Conservation (phyloP, 2,888 invertebrate genomes). For the Nudaria mundana region DNA sequence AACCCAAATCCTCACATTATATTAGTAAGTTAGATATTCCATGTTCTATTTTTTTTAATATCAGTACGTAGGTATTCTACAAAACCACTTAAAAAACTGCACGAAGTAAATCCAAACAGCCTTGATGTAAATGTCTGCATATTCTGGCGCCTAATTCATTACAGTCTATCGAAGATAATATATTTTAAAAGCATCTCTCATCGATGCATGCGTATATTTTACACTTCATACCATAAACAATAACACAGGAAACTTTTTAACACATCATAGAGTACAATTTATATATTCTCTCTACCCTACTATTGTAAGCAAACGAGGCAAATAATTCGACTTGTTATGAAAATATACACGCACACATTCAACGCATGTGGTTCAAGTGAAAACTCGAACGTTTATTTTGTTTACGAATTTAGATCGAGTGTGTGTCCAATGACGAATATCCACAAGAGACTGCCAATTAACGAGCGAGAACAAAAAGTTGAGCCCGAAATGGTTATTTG, state of each 20-base stretch:
- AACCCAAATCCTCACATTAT: too few species aligned
- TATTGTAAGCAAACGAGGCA: slow-evolving; percentile 57
- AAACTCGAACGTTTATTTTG: slow-evolving; percentile 29
- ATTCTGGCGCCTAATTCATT: slow-evolving; percentile 37
- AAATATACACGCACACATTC: slow-evolving; percentile 67
- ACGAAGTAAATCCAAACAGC: slow-evolving; percentile 13
- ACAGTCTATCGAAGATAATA: slow-evolving; percentile 38
- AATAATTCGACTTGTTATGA: slow-evolving; percentile 74
- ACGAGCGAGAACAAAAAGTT: slow-evolving; percentile 26
- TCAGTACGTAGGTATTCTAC: too few species aligned
- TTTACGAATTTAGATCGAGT: slow-evolving; percentile 30
- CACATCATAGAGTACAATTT: slow-evolving; percentile 64
- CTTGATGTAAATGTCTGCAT: slow-evolving; percentile 19
- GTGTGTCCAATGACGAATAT: slow-evolving; percentile 30
- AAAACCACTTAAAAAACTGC: neutral
- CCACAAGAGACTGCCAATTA: slow-evolving; percentile 29
- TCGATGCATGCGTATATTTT: slow-evolving; percentile 47
- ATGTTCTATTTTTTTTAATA: too few species aligned
- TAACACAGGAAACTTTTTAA: slow-evolving; percentile 76
- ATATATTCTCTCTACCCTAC: slow-evolving; percentile 40
- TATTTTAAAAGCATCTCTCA: slow-evolving; percentile 74
- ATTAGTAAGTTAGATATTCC: too few species aligned
- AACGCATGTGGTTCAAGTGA: slow-evolving; percentile 45
- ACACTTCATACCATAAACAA: slow-evolving; percentile 72
- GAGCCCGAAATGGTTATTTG: slow-evolving; percentile 29